Conservation (phyloP, 2,113 vertebrate species). For the mouse (Mus musculus) region DNA sequence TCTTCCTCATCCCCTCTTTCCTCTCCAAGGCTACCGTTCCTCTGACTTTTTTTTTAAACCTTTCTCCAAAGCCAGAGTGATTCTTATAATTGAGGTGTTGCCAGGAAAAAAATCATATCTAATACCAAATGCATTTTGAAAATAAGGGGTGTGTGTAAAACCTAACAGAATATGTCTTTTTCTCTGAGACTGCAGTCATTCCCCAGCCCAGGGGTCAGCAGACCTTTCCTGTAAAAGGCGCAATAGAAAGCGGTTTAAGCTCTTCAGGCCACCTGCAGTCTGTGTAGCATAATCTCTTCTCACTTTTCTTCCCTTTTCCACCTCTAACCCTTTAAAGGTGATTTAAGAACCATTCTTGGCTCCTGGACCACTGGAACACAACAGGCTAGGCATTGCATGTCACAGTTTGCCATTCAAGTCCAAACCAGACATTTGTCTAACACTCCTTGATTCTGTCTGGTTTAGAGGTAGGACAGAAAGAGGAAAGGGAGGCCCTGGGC, state of each 20-base stretch:
- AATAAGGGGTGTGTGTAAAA: slow-evolving; percentile 3
- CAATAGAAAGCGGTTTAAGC: slow-evolving; percentile 51
- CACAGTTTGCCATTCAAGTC: slow-evolving; percentile 6
- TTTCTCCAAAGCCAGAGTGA: slow-evolving; percentile 68
- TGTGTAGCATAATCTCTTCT: not conserved
- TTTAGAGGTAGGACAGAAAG: not conserved
- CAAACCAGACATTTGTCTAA: slow-evolving; percentile 31
- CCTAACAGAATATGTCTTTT: not conserved
- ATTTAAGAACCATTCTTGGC: slow-evolving; percentile 1
- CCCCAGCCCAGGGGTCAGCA: not conserved
- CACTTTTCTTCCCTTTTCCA: slow-evolving; percentile 1
- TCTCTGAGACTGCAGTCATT: not conserved
- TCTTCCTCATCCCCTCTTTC: slow-evolving; percentile 55
- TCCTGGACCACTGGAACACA: slow-evolving; percentile 19
- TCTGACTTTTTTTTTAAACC: slow-evolving; percentile 40
- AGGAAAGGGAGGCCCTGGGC: not conserved
- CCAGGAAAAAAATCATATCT: not conserved
- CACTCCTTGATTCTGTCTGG: not conserved
- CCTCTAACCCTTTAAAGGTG: slow-evolving; percentile 38
- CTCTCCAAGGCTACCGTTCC: not conserved
- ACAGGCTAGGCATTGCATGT: not conserved
- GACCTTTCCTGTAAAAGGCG: slow-evolving; percentile 3
- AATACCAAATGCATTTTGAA: slow-evolving; percentile 59
- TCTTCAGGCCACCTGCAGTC: not conserved
- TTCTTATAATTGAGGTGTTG: not conserved